Conservation (phyloP, 2,113 vertebrate species). For the Cyanoramphus novaezelandiae region DNA sequence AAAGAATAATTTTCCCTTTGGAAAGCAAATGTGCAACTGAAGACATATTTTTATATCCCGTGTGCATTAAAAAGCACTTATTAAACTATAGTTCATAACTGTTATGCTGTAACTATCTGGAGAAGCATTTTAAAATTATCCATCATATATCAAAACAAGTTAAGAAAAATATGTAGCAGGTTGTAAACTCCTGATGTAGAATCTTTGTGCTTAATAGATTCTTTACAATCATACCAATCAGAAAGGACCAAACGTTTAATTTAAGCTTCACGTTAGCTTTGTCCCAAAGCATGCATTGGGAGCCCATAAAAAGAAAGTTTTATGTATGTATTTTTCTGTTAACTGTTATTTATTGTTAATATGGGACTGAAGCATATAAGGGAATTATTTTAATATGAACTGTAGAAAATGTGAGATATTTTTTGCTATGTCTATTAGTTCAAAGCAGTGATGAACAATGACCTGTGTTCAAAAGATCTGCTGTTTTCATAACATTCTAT, state of each 20-base stretch:
- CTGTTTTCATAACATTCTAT: background rate
- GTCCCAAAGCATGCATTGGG: background rate
- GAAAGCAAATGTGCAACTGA: background rate
- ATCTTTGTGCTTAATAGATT: background rate
- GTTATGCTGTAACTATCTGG: background rate
- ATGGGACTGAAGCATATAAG: background rate
- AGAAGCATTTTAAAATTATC: background rate
- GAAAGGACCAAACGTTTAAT: background rate
- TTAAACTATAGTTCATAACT: background rate
- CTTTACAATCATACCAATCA: background rate
- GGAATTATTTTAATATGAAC: background rate
- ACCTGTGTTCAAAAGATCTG: background rate
- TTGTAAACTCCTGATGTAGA: background rate
- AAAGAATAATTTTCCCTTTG: background rate
- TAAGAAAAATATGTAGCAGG: background rate
- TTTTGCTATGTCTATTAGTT: background rate
- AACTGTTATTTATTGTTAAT: background rate
- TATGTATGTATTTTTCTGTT: background rate
- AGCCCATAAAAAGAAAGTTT: background rate
- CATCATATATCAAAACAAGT: background rate
- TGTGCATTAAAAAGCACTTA: background rate
- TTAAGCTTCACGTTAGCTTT: background rate
- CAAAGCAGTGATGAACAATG: background rate
- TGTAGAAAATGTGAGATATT: background rate
- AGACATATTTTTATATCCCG: background rate